Base-by-base conservation (phyloP, 2,888 invertebrate species). In the Hylaea fasciaria region DNA sequence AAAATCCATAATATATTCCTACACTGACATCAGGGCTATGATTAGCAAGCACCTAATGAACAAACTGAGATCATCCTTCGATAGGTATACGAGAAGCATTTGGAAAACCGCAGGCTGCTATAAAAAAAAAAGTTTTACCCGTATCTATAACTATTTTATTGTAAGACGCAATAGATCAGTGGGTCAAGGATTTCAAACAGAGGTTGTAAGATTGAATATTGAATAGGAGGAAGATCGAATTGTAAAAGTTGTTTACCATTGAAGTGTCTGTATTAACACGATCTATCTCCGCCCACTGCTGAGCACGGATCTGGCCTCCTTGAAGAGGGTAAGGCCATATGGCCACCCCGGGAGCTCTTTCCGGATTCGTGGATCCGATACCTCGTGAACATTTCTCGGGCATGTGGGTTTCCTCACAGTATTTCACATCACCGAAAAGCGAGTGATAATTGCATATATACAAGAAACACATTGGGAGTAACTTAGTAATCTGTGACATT, bases 131-230 rank as follows among this genome's bases (percentile, higher is more conserved):
- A 12, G n/a, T n/a, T 0, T 37, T 37, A n/a, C n/a, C 12, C n/a
- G n/a, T 37, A 1, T 40, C n/a, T 40, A 17, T 22, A 22, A 39
- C 39, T 50, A 12, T 7, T 29, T 29, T n/a, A 29, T 43, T 32
- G 32, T 46, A 13, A 29, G 40, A 29, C 29, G 54, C 47, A 54
- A 54, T 54, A 50, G 45, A 39, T 10, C 50, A 57, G n/a, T 53
- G 22, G 57, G 54, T 52, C 43, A 50, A 63, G 22, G 55, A 40
- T 47, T 0, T 53, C 40, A 16, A 12, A 40, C 16, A 9, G 35
- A 12, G 40, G 8, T 40, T 40, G n/a, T n/a, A n/a, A n/a, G n/a
- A n/a, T n/a, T n/a, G n/a, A n/a, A n/a, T n/a, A n/a, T n/a, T n/a
- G n/a, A n/a, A n/a, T n/a, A 8, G 8, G 40, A 40, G 8, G 13